These are phyloP conservation scores for Pogonus chalceus DNA, from an alignment of 1,140 invertebrate genomes.

Conservation along the genomic window DNA sequence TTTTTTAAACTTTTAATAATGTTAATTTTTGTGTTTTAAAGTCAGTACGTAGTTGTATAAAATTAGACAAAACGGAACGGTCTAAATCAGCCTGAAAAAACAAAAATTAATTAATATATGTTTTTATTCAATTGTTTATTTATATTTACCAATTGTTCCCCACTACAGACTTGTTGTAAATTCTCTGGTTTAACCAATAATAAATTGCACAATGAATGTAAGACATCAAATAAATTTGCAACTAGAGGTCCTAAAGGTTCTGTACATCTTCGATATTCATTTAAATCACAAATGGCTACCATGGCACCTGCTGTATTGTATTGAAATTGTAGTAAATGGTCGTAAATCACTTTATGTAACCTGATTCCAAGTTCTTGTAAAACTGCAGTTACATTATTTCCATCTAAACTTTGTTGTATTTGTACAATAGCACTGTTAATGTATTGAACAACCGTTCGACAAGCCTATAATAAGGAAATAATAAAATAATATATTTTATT, in stretches of 20 bases:
- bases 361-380: slow-evolving; percentile 81
- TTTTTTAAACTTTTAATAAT: slow-evolving; percentile 46
- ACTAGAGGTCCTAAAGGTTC: slow-evolving; percentile 61
- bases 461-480: slow-evolving; percentile 80
- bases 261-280: slow-evolving; percentile 67
- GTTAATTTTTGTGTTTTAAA: slow-evolving; percentile 76
- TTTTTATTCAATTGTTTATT: too few species aligned
- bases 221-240: slow-evolving; percentile 80
- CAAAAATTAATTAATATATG: slow-evolving; percentile 18
- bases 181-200: slow-evolving; percentile 93
- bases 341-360: slow-evolving; percentile 89
- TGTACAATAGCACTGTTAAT: slow-evolving; percentile 65
- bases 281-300: slow-evolving; percentile 96
- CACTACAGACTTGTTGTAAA: slow-evolving; percentile 87
- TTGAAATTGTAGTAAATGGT: slow-evolving; percentile 89
- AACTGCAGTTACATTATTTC: slow-evolving; percentile 82
- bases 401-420: slow-evolving; percentile 80
- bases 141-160: slow-evolving; percentile 76
- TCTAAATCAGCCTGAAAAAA: slow-evolving; percentile 72
- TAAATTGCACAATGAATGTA: slow-evolving; percentile 93
- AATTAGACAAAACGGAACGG: slow-evolving; percentile 74
- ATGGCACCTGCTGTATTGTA: slow-evolving; percentile 94
- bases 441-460: slow-evolving; percentile 77
- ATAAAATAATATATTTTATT: neutral
- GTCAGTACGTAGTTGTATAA: slow-evolving; percentile 88